Evolutionary conservation across 1,140 invertebrate species (phyloP), one percentile per base, ranked within the genome.

Genomic region (Cecropterus lyciades): DNA sequence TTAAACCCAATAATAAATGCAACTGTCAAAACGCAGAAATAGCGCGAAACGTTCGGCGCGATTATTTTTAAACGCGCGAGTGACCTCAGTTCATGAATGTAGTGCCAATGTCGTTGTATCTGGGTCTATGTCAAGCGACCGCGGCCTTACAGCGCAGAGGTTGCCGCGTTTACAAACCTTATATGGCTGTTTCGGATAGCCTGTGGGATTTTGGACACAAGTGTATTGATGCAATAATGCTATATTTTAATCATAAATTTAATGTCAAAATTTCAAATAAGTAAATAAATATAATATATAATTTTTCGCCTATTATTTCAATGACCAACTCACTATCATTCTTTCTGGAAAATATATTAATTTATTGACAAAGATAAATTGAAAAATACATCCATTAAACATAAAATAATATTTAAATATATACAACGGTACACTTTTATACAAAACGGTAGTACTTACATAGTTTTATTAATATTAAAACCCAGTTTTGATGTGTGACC

Each of bases 51-150:
- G 60, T 71, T 65, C 52, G 67, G 62, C 67, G 67, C 73, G 79
- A 77, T 84, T 91, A 89, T 89, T 85, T 91, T 91, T 89, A 89
- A 85, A 89, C 80, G 76, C 82, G 81, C 85, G 78, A 80, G 68
- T 83, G 88, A 88, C 89, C 89, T 91, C 79, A 82, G 83, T 77
- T 80, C 77, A 79, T 87, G 87, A 91, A 91, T 91, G 87, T 91
- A 91, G 89, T 91, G 85, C 87, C 88, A 91, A 91, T 91, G 88
- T 89, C 88, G 79, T 73, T 56, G 73, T 82, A 91, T 79, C 83
- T 91, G 80, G 88, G 88, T 91, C 88, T 91, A 86, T 91, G 88
- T 89, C 88, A 87, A 73, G 59, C 81, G 75, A 69, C 62, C 73
- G 73, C 53, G 85, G 81, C 86, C 85, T 87, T 73, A 79, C 60